Base-by-base conservation (phyloP, 2,797 vertebrate species). In the Eleutherodactylus coqui region DNA sequence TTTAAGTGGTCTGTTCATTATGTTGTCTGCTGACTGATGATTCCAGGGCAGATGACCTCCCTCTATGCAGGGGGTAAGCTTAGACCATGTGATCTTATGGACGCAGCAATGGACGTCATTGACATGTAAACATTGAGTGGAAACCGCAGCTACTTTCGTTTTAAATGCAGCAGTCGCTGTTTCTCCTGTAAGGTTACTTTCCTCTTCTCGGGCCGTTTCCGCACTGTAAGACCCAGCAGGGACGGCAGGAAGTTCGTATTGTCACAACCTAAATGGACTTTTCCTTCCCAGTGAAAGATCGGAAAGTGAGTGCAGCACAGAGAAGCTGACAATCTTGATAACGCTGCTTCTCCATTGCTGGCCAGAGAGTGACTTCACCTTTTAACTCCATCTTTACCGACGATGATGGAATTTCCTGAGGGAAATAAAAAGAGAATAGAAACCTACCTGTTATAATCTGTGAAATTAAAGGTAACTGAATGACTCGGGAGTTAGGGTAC, bases 281-380 rank as follows among this genome's bases (percentile, higher is more conserved):
- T 88, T 88, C 88, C 88, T 88, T 79, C 51, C 36, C 75, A 62
- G 47, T 83, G 85, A 87, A 87, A 87, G 80, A 82, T 87, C 85
- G 85, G 80, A 87, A 86, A 83, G 85, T 60, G 78, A 86, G 67
- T 24, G 85, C 38, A 3, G 36, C 72, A 36, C 47, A 2, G 36
- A n/a, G 85, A 80, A 82, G 73, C 49, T 75, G 78, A 81, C 78
- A 4, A 51, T 21, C 41, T 17, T 27, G 75, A 87, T 87, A 83
- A 78, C 73, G 38, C 73, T 29, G 16, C 8, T 78, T 10, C 13
- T 51, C 41, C 55, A 62, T 27, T 34, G 17, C 75, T 62, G 83
- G 75, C 75, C 62, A 53, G 34, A 41, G 9, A 7, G 36, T 86
- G 79, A 77, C 79, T 62, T 58, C 79, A 82, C 8, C 70, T 24